Evolutionary conservation across 2,797 vertebrate genomes (phyloP).

Genomic region (Anguilla obscura): DNA sequence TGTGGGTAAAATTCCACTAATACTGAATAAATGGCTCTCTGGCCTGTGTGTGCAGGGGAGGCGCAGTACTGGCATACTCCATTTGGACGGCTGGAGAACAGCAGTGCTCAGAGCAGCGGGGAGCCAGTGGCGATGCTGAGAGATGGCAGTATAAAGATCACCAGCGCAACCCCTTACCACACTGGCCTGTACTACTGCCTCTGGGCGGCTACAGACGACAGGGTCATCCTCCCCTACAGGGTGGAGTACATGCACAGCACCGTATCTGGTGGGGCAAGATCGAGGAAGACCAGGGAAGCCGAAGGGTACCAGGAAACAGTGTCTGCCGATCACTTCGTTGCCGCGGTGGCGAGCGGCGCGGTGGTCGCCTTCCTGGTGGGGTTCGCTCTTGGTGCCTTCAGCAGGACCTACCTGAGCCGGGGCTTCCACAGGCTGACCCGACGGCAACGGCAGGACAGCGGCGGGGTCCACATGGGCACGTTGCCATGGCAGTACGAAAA

Average conservation of each 20-base stretch:
- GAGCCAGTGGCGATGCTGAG: slow-evolving; percentile 49
- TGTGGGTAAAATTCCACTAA: neutral
- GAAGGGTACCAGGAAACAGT: neutral
- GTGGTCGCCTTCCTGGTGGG: slow-evolving; percentile 68
- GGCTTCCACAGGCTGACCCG: slow-evolving; percentile 42
- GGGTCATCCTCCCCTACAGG: slow-evolving; percentile 54
- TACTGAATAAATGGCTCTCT: neutral
- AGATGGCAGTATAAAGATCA: slow-evolving; percentile 61
- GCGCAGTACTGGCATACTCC: slow-evolving; percentile 70
- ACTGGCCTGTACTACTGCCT: slow-evolving; percentile 71
- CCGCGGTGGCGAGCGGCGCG: slow-evolving; percentile 64
- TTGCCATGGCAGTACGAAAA: slow-evolving; percentile 5
- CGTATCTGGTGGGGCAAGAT: neutral
- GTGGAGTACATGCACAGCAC: slow-evolving; percentile 17
- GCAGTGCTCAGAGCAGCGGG: slow-evolving; percentile 25
- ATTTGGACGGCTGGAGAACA: slow-evolving; percentile 58
- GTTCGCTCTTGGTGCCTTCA: slow-evolving; percentile 67
- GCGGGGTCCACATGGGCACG: slow-evolving; percentile 40
- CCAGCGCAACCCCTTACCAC: slow-evolving; percentile 53
- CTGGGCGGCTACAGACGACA: slow-evolving; percentile 45
- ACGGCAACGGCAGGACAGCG: neutral
- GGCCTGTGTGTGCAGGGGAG: slow-evolving; percentile 48
- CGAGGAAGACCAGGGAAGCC: slow-evolving; percentile 13
- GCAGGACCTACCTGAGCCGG: slow-evolving; percentile 59
- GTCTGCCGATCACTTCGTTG: slow-evolving; percentile 50